Conservation (phyloP, 2,888 invertebrate genomes). For the Lithophane socia region DNA sequence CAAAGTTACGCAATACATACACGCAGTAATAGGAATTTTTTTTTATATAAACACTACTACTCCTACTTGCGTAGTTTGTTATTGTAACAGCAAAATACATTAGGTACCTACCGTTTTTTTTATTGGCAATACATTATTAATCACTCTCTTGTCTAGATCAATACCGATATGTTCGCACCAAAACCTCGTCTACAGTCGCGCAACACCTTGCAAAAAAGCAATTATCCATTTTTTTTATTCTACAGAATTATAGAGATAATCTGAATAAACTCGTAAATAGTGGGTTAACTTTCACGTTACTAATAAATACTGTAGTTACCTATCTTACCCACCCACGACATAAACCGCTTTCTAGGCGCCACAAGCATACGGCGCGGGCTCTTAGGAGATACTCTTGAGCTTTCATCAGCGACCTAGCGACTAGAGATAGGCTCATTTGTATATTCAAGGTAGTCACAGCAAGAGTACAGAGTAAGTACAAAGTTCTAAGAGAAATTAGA, state of each 20-base stretch:
- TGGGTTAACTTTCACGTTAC: conserved; percentile 43
- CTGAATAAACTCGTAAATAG: conserved; percentile 32
- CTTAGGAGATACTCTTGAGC: conserved; percentile 10
- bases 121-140: neutral
- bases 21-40: conserved; percentile 23
- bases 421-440: conserved; percentile 1
- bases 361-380: conserved; percentile 3
- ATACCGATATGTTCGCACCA: neutral
- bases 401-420: conserved; percentile 21
- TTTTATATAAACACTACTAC: conserved; percentile 12
- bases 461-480: neutral
- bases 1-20: conserved; percentile 24
- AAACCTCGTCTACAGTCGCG: neutral
- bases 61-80: conserved; percentile 27
- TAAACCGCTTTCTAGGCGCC: conserved; percentile 55
- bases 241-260: conserved; percentile 11
- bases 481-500: neutral
- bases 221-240: neutral
- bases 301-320: conserved; percentile 40
- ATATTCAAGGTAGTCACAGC: conserved; percentile 2
- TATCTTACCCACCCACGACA: conserved; percentile 33
- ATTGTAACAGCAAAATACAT: conserved; percentile 24
- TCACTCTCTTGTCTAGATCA: conserved; percentile 4
- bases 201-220: neutral
- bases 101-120: conserved; percentile 6